These are phyloP conservation scores for Prinia subflava DNA, from an alignment of 2,113 vertebrate species.

Conservation along the genomic window DNA sequence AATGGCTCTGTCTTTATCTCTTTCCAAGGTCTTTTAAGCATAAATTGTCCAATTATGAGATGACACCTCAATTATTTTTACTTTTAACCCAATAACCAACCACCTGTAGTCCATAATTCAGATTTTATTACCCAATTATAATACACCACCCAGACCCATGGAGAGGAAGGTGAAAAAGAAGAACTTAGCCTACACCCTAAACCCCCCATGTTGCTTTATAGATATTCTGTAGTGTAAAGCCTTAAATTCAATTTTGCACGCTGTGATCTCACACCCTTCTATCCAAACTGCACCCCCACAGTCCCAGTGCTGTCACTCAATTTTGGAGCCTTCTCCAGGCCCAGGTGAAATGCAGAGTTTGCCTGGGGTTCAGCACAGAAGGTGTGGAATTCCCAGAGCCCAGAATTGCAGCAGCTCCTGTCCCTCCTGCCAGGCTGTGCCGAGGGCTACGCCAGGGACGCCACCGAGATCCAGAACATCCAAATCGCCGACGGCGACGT, in stretches of 20 bases:
- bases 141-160: background rate
- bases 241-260: background rate
- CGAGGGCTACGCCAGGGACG: constrained; percentile 92
- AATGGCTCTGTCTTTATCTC: background rate
- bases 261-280: too few species aligned
- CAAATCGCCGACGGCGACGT: constrained; percentile 96
- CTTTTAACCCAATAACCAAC: background rate
- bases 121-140: background rate
- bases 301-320: background rate
- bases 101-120: rapidly evolving
- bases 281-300: background rate
- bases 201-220: background rate
- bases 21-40: background rate
- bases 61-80: background rate
- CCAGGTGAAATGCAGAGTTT: background rate
- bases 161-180: background rate
- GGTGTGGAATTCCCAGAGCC: background rate
- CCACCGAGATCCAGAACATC: constrained; percentile 98
- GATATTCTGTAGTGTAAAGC: background rate
- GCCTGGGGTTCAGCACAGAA: too few species aligned
- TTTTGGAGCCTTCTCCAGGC: background rate
- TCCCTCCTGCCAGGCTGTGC: constrained; percentile 82
- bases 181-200: background rate
- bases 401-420: background rate
- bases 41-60: background rate